Evolutionary conservation across 2,797 vertebrate species (phyloP).

Genomic region (Loris lydekkerianus): DNA sequence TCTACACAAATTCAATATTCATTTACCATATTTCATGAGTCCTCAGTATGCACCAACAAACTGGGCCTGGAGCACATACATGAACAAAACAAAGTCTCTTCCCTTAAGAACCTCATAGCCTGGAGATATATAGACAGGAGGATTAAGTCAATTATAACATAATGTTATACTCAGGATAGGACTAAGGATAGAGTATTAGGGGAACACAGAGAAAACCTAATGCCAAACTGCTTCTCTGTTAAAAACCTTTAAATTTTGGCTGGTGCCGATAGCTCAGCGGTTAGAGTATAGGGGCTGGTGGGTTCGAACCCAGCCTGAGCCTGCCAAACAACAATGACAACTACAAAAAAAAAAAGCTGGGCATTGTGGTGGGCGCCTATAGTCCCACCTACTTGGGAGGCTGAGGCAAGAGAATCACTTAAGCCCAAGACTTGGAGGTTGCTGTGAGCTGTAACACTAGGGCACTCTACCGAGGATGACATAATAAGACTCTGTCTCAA

Average conservation of each 20-base stretch:
- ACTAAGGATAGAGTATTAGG: neutral
- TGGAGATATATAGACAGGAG: neutral
- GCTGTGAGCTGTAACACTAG: too few relatives aligned
- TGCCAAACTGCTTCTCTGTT: conserved; percentile 21
- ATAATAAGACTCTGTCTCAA: too few relatives aligned
- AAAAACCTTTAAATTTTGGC: neutral
- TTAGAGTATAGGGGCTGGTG: too few relatives aligned
- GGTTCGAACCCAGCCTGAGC: too few relatives aligned
- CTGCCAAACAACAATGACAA: too few relatives aligned
- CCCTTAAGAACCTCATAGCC: neutral
- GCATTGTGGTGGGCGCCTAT: too few relatives aligned
- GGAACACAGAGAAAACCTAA: neutral
- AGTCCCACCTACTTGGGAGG: too few relatives aligned
- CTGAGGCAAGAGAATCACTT: too few relatives aligned
- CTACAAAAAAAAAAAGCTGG: too few relatives aligned
- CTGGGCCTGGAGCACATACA: neutral
- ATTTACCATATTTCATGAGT: neutral
- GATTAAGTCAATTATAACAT: neutral
- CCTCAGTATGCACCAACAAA: neutral
- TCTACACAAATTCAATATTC: conserved; percentile 31
- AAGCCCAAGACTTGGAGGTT: too few relatives aligned
- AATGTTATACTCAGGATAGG: neutral
- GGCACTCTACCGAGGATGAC: too few relatives aligned
- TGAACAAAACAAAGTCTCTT: neutral
- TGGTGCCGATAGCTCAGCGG: too few relatives aligned